Conservation (phyloP, 2,888 invertebrate species). For the Leptinotarsa peninsularis region DNA sequence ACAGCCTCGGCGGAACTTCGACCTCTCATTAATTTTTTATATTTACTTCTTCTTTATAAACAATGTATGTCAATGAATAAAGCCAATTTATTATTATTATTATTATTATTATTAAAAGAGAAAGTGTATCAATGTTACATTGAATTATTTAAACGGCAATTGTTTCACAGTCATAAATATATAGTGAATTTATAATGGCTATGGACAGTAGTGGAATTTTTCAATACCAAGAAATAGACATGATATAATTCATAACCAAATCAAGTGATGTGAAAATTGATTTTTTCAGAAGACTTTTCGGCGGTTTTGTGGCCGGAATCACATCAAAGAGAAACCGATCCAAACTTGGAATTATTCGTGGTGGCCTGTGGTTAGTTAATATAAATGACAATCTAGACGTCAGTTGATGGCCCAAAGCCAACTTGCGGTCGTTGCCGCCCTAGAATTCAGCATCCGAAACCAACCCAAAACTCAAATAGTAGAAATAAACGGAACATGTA, state of each 20-base stretch:
- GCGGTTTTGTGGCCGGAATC: not conserved
- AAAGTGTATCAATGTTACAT: too few relatives aligned
- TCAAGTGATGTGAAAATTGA: not conserved
- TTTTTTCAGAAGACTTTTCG: not conserved
- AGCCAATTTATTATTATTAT: too few relatives aligned
- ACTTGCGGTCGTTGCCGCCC: constrained; percentile 40
- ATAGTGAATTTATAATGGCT: too few relatives aligned
- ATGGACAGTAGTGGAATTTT: not conserved
- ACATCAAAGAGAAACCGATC: constrained; percentile 15
- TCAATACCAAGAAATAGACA: too few relatives aligned
- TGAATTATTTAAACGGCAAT: too few relatives aligned
- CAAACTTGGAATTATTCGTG: constrained; percentile 13
- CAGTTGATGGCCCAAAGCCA: constrained; percentile 42
- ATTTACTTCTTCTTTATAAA: too few relatives aligned
- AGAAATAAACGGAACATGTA: not conserved
- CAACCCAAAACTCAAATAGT: constrained; percentile 2
- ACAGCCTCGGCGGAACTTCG: too few relatives aligned
- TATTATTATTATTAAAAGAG: too few relatives aligned
- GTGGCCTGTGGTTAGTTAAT: constrained; percentile 41
- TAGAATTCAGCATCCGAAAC: constrained; percentile 6
- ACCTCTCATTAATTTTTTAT: too few relatives aligned
- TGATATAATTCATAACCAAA: not conserved
- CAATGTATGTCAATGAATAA: too few relatives aligned
- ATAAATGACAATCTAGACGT: constrained; percentile 46
- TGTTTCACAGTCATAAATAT: too few relatives aligned